A percentile compares a stretch with the other conserved stretches of the same genome.
Evolutionary conservation across 2,797 vertebrate species (phyloP).

Genomic region (Benthosema pterotum): DNA sequence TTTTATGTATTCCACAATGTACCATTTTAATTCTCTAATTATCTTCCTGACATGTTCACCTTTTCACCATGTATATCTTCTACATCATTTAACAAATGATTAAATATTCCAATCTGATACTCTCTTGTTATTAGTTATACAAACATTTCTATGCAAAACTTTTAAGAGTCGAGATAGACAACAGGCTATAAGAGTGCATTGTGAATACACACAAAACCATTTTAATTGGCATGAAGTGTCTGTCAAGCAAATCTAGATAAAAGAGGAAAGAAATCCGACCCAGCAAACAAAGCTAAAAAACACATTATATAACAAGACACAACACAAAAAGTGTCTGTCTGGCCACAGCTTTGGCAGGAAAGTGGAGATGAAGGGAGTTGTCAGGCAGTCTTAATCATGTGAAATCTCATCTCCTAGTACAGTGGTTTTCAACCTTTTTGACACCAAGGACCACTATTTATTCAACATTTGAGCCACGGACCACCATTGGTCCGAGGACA

Average conservation of each 20-base stretch:
- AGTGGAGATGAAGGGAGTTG: constrained; percentile 5
- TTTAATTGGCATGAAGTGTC: too few species aligned
- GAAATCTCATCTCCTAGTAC: too few species aligned
- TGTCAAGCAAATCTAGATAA: constrained; percentile 28
- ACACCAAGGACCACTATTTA: too few species aligned
- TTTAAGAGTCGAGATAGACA: constrained; percentile 13
- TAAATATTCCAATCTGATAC: constrained; percentile 23
- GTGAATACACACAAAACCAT: too few species aligned
- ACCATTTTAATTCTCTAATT: constrained; percentile 20
- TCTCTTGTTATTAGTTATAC: constrained; percentile 21
- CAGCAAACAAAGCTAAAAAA: constrained; percentile 15
- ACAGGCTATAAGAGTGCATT: neutral
- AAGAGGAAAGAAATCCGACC: constrained; percentile 8
- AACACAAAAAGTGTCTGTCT: constrained; percentile 10
- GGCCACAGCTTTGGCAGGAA: constrained; percentile 11
- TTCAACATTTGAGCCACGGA: too few species aligned
- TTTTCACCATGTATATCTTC: constrained; percentile 7
- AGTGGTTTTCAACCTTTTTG: too few species aligned
- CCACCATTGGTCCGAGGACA: too few species aligned
- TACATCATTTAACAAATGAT: constrained; percentile 18
- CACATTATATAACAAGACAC: constrained; percentile 40
- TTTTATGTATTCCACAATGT: constrained; percentile 11
- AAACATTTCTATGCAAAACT: neutral
- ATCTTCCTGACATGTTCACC: constrained; percentile 24
- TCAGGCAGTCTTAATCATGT: constrained; percentile 23